Base-by-base conservation (phyloP, 1,140 invertebrate species). In the Trissolcus basalis region DNA sequence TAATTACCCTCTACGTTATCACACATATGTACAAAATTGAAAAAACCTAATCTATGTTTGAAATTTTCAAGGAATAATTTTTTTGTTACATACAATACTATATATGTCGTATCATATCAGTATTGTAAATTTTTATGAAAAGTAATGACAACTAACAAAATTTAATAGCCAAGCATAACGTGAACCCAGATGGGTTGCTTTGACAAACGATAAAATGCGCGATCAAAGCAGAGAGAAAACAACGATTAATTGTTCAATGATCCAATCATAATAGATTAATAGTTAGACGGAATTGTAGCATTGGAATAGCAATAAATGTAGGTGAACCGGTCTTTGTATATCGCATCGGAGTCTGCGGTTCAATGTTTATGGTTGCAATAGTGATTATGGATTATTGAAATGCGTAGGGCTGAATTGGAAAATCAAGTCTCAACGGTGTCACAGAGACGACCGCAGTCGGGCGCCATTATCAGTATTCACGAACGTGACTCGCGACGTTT, bases 351-450 rank as follows among this genome's bases (percentile, higher is more conserved):
- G 51, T 44, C 5, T 14, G 12, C 11, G 39, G 7, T 49, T n/a
- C 14, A 19, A 47, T 63, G 63, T 79, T 77, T 55, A 54, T 56
- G 50, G 19, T 13, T 5, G 67, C 55, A 51, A 41, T 55, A 44
- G 45, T 63, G 48, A 67, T 78, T 68, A 72, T 75, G 61, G 77
- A 73, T 68, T 63, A 79, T 69, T 67, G 58, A 13, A 75, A 71
- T 71, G 61, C 47, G 64, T 61, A 51, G 60, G 67, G 54, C 58
- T 55, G 59, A 67, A 71, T 72, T 59, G 64, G 54, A 78, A 78
- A 73, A 70, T 78, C 76, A 53, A 65, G 59, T 69, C 76, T 67
- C 69, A 48, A 58, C 51, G 55, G 76, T 78, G 69, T 78, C 69
- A 65, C 73, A 14, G 69, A 78, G 76, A 64, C 64, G 59, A 67